Conservation (phyloP, 1,140 invertebrate species). For the Halyomorpha halys region DNA sequence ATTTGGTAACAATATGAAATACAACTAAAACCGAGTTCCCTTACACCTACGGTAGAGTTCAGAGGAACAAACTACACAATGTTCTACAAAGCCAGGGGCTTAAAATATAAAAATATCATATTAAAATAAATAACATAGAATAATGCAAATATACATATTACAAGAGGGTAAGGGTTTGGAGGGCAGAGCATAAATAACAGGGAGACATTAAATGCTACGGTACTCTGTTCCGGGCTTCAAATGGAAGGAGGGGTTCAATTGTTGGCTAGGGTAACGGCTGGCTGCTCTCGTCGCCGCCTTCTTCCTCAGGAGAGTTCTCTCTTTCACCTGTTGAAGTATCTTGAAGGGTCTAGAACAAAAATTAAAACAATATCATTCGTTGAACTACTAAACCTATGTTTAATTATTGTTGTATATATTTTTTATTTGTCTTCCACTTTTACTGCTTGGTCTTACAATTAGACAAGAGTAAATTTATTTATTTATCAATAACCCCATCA, state of each 20-base stretch:
- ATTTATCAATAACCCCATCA: too few relatives aligned
- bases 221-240: conserved; percentile 5
- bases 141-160: conserved; percentile 14
- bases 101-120: conserved; percentile 16
- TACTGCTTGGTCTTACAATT: too few relatives aligned
- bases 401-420: too few relatives aligned
- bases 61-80: conserved; percentile 13
- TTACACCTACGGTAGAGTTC: conserved; percentile 16
- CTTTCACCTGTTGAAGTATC: conserved; percentile 30
- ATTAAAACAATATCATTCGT: too few relatives aligned
- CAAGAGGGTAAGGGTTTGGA: background rate
- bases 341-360: conserved; percentile 28
- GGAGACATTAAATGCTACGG: conserved; percentile 7
- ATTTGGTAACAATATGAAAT: conserved; percentile 15
- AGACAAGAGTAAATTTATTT: too few relatives aligned
- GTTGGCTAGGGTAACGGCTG: too few relatives aligned
- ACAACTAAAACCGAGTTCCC: conserved; percentile 16
- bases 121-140: conserved; percentile 17
- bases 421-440: too few relatives aligned
- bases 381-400: too few relatives aligned
- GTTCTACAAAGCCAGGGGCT: conserved; percentile 15
- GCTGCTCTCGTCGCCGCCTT: background rate
- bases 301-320: conserved; percentile 29
- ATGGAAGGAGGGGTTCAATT: background rate
- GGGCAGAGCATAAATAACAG: conserved; percentile 1